Evolutionary conservation across 2,113 vertebrate genomes (phyloP), one percentile per base, ranked within the genome.

Genomic region (Tychaedon coryphoeus): DNA sequence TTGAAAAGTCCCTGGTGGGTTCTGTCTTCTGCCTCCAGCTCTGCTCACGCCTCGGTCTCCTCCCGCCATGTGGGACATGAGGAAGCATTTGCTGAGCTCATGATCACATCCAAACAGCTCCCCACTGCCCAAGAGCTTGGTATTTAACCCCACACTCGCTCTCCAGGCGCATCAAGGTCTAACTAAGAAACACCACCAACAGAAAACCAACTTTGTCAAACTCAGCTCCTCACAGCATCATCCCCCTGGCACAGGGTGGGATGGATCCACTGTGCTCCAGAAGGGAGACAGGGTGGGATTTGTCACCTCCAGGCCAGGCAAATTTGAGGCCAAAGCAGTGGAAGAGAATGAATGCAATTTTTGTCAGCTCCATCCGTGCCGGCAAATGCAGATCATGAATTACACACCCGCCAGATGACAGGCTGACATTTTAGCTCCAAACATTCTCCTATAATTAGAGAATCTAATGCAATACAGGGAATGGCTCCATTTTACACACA

Each of bases 381-480:
- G 92, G 86, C 90, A 96, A 98, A 98, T 98, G 97, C 97, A 97
- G 97, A 98, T 98, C 98, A 97, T 96, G 97, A 97, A 97, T 98
- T 98, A 97, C 97, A 97, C 96, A 96, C 97, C 95, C 93, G 96
- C 97, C 97, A 96, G 96, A 97, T 98, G 98, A 98, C 97, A 98
- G 97, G 97, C 97, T 98, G 98, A 97, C 98, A 98, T 98, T 98
- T 98, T 95, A 97, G 97, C 98, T 98, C 97, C 97, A 97, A 98
- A 98, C 97, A 97, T 97, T 97, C 97, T 97, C 97, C 97, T 98
- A 98, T 98, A 98, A 98, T 98, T 98, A 98, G 98, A 97, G 97
- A 98, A 97, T 97, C 97, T 97, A 98, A 98, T 98, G 98, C 98
- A 97, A 98, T 97, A 97, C 97, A 98, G 98, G 98, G 97, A 97